Evolutionary conservation across 1,140 invertebrate species (phyloP).

Genomic region (Steinernema feltiae): DNA sequence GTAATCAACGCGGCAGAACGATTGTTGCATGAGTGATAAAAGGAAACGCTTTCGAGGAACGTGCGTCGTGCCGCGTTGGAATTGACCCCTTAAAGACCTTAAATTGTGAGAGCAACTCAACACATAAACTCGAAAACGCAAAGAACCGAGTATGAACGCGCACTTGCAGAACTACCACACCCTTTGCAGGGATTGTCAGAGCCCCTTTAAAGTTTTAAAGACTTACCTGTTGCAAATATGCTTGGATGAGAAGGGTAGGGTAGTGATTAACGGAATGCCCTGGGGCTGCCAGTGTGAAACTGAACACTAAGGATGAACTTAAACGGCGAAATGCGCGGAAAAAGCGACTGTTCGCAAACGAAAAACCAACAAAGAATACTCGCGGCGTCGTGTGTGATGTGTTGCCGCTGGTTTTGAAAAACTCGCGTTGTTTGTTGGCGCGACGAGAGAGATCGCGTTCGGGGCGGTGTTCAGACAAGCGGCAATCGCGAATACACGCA

Average conservation of each 20-base stretch:
- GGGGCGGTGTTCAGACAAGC: slow-evolving; percentile 12
- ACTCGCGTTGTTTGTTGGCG: slow-evolving; percentile 14
- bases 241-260: background rate
- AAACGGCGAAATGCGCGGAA: slow-evolving; percentile 4
- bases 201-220: background rate
- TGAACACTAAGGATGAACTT: background rate
- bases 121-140: too few relatives aligned
- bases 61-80: too few relatives aligned
- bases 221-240: slow-evolving; percentile 9
- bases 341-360: slow-evolving; percentile 13
- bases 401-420: slow-evolving; percentile 13
- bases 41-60: background rate
- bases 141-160: too few relatives aligned
- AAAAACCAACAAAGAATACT: background rate
- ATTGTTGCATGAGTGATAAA: background rate
- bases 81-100: too few relatives aligned
- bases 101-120: too few relatives aligned
- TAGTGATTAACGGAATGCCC: slow-evolving; percentile 15
- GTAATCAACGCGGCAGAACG: background rate
- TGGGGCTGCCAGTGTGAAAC: slow-evolving; percentile 9
- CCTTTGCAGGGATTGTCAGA: background rate
- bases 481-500: slow-evolving; percentile 4
- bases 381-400: slow-evolving; percentile 11
- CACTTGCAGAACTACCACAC: too few relatives aligned
- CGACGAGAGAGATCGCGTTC: background rate